Evolutionary conservation across 37 sponge, comb jelly and placozoan genomes (phyloP).

Genomic region (Bolinopsis microptera): DNA sequence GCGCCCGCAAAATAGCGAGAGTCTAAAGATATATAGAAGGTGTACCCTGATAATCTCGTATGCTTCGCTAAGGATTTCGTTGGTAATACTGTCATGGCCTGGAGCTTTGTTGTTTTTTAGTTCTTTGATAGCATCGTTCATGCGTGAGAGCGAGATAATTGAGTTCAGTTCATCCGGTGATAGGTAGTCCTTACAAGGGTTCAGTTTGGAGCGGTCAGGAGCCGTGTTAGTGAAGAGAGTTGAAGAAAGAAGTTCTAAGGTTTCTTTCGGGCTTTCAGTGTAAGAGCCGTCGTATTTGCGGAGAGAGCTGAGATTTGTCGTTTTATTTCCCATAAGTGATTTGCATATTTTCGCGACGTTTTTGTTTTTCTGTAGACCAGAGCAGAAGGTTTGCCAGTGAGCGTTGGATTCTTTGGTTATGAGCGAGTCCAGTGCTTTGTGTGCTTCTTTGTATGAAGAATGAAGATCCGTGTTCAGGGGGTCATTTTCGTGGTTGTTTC

Average conservation of each 20-base stretch:
- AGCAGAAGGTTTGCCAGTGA: slow-evolving; percentile 23
- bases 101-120: slow-evolving; percentile 11
- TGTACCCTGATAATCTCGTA: background rate
- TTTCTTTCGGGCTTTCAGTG: slow-evolving; percentile 26
- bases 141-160: background rate
- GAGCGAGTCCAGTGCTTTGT: background rate
- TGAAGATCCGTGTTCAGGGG: background rate
- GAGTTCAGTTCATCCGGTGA: background rate
- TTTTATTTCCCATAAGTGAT: slow-evolving; percentile 35
- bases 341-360: slow-evolving; percentile 15
- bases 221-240: background rate
- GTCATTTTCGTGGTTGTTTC: background rate
- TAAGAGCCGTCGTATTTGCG: background rate
- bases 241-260: background rate
- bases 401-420: background rate
- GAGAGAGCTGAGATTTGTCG: background rate
- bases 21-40: background rate
- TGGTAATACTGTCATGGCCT: slow-evolving; percentile 17
- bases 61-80: slow-evolving; percentile 31
- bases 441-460: background rate
- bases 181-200: background rate
- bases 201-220: background rate
- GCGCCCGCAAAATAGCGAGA: background rate
- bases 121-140: background rate
- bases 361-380: slow-evolving; percentile 19